Evolutionary conservation across 2,797 vertebrate genomes (phyloP), one percentile per base, ranked within the genome.

Genomic region (Sebastes oblongus): DNA sequence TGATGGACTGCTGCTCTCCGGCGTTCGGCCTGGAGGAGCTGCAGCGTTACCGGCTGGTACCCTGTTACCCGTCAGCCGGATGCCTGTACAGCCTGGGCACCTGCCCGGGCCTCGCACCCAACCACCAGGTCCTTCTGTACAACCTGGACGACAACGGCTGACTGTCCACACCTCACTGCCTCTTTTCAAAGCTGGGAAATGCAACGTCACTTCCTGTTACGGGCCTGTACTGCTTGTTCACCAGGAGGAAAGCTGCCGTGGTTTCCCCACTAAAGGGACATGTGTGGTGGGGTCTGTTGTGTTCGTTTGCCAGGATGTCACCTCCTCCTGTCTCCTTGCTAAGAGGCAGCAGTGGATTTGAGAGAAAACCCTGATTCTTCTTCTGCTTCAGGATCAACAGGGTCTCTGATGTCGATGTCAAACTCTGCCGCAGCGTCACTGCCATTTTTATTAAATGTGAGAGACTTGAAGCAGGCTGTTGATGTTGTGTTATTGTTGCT

Each of bases 51-150:
- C 96, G 95, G 85, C 96, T 98, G 83, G 95, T 98, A 94, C 97
- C 97, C 90, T 98, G 97, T 72, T 93, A 95, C 91, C 93, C 97
- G 6, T 95, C 96, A 66, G 69, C 89, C 1, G 79, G 93, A 72
- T 95, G 96, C 93, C 93, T 97, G 82, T 98, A 97, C 34, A 89
- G 96, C 72, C 94, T 98, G 94, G 96, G 95, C 71, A 89, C 95
- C 89, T 97, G 97, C 90, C 93, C 96, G 16, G 94, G 94, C 77
- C 92, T 94, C 90, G 86, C 94, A 83, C 92, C 96, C 82, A 95
- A 96, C 92, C 96, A 95, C 90, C 96, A 96, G 89, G 93, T 98
- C 89, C 96, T 98, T 76, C 96, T 98, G 89, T 98, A 97, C 93
- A 96, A 97, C 91, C 95, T 98, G 95, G 97, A 97, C 87, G 97